phyloP scores from a whole-genome alignment of 2,888 invertebrate species.

The Cylindroiulus punctatus region DNA sequence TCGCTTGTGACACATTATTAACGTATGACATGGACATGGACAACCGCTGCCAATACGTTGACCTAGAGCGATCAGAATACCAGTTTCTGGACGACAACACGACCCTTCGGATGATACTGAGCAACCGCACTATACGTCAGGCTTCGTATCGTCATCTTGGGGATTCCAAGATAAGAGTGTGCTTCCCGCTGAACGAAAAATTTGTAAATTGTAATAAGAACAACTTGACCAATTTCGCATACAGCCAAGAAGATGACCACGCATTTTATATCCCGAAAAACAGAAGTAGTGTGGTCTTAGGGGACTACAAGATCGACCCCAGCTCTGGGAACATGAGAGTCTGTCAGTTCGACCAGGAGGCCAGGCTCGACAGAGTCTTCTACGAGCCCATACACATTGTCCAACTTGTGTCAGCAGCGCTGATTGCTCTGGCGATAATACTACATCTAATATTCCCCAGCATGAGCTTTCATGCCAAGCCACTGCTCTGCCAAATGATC shows the following conservation, averaged over 20 bases:
- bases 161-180: conserved; percentile 17
- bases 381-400: background rate
- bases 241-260: background rate
- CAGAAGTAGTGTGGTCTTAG: background rate
- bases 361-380: too few species aligned
- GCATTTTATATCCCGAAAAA: background rate
- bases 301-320: background rate
- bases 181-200: conserved; percentile 45
- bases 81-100: conserved; percentile 46
- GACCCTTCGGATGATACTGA: background rate
- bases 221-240: conserved; percentile 17
- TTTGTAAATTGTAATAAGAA: conserved; percentile 31
- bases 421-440: conserved; percentile 52
- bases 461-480: conserved; percentile 56
- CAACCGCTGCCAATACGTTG: conserved; percentile 49
- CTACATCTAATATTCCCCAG: conserved; percentile 56
- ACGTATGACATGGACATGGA: background rate
- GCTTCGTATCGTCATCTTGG: background rate
- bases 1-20: background rate
- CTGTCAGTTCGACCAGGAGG: too few species aligned
- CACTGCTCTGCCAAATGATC: conserved; percentile 56
- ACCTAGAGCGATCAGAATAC: background rate
- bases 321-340: too few species aligned
- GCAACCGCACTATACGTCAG: background rate
- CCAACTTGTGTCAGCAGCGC: conserved; percentile 46